Evolutionary conservation across 2,888 invertebrate genomes (phyloP).

Genomic region (Koerneria pararmatus): DNA sequence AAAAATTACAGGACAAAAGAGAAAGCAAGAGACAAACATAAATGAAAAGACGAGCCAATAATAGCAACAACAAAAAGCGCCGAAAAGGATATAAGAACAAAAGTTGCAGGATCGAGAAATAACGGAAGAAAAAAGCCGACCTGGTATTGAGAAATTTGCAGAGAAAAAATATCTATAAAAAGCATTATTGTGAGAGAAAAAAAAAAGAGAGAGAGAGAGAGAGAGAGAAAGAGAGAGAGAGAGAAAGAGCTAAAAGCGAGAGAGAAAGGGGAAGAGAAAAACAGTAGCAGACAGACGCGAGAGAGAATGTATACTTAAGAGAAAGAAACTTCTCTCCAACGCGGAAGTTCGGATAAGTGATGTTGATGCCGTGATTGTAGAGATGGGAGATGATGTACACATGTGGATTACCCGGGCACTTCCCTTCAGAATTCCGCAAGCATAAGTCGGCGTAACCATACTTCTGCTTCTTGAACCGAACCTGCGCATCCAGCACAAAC

Average conservation of each 20-base stretch:
- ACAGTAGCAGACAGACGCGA: background rate
- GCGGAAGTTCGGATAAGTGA: constrained; percentile 47
- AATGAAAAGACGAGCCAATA: too few relatives aligned
- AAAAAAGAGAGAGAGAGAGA: background rate
- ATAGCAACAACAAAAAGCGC: too few relatives aligned
- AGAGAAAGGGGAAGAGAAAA: background rate
- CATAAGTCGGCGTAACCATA: constrained; percentile 45
- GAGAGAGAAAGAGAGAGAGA: background rate
- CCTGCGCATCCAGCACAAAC: constrained; percentile 29
- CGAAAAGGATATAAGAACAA: too few relatives aligned
- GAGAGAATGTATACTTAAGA: too few relatives aligned
- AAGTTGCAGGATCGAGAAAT: too few relatives aligned
- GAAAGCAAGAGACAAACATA: too few relatives aligned
- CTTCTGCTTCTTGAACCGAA: constrained; percentile 28
- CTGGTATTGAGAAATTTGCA: background rate
- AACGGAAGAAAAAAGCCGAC: too few relatives aligned
- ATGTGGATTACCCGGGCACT: constrained; percentile 42
- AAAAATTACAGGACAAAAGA: too few relatives aligned
- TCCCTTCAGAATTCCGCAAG: constrained; percentile 31
- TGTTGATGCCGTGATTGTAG: constrained; percentile 41
- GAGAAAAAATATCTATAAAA: background rate
- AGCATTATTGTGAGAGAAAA: background rate
- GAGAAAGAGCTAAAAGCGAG: background rate
- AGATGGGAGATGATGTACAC: constrained; percentile 38
- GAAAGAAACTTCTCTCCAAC: constrained; percentile 34